Evolutionary conservation across 2,113 vertebrate species (phyloP).

Genomic region (Athene cunicularia): DNA sequence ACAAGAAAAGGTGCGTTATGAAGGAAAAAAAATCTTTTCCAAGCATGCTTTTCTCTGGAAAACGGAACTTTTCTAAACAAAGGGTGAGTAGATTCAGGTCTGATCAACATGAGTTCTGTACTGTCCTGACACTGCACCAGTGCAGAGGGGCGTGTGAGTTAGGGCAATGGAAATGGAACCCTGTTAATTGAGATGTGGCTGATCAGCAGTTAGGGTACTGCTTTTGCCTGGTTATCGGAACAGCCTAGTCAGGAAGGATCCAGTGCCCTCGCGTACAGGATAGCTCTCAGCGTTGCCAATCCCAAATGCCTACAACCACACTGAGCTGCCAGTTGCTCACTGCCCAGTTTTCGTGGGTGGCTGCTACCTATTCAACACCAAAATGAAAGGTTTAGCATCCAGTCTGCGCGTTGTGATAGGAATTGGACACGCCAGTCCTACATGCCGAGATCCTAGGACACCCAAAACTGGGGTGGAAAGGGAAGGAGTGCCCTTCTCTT

Average conservation of each 20-base stretch:
- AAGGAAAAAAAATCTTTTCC: background rate
- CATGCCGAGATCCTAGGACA: background rate
- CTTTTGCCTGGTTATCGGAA: background rate
- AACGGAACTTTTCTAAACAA: background rate
- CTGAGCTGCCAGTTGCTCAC: background rate
- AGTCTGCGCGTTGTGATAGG: rapidly evolving
- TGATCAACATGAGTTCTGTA: background rate
- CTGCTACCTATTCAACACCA: background rate
- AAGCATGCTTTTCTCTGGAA: background rate
- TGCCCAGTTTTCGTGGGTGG: background rate
- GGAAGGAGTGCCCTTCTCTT: background rate
- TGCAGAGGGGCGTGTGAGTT: background rate
- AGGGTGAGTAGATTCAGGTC: background rate
- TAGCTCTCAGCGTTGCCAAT: background rate
- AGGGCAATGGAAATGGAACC: background rate
- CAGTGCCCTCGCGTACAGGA: background rate
- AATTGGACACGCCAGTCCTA: background rate
- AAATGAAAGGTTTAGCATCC: background rate
- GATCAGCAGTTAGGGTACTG: background rate
- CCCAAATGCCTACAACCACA: no score
- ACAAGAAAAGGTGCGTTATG: background rate
- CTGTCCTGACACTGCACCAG: background rate
- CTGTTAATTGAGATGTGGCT: background rate
- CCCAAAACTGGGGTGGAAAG: background rate
- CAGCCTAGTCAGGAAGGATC: no score